Evolutionary conservation across 1,140 invertebrate species (phyloP).

Genomic region (Drosophila fuyamai): DNA sequence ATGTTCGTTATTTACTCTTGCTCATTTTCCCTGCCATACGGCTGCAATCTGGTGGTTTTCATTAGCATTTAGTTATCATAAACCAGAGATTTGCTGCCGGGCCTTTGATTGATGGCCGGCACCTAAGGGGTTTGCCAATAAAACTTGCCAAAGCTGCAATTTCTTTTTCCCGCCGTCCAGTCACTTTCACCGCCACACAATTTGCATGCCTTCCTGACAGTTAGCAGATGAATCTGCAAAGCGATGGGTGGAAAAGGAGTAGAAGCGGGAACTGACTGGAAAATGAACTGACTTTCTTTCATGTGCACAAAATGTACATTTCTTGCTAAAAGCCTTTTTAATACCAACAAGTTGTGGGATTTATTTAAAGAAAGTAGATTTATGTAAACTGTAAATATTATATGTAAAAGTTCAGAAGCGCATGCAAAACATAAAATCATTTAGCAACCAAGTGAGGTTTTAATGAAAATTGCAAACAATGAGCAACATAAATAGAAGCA

Average conservation of each 20-base stretch:
- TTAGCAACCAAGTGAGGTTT: slow-evolving; percentile 1
- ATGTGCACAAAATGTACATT: too few species aligned
- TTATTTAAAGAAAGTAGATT: too few species aligned
- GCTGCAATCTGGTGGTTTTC: slow-evolving; percentile 37
- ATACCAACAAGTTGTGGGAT: too few species aligned
- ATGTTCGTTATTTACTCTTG: slow-evolving; percentile 56
- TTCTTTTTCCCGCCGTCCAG: slow-evolving; percentile 2
- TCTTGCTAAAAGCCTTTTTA: too few species aligned
- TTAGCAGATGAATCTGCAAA: slow-evolving; percentile 27
- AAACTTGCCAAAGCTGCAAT: slow-evolving; percentile 16
- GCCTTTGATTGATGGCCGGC: slow-evolving; percentile 38
- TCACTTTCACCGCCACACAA: slow-evolving; percentile 21
- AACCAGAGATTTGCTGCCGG: slow-evolving; percentile 43
- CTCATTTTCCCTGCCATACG: slow-evolving; percentile 18
- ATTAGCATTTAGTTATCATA: slow-evolving; percentile 68
- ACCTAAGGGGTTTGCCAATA: slow-evolving; percentile 21
- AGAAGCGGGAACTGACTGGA: background rate
- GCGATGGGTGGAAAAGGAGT: slow-evolving; percentile 7
- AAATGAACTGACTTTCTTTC: too few species aligned
- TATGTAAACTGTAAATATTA: too few species aligned
- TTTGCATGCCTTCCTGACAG: slow-evolving; percentile 33
- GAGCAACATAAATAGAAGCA: slow-evolving; percentile 16
- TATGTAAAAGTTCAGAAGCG: too few species aligned
- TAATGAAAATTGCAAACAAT: slow-evolving; percentile 20
- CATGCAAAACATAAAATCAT: too few species aligned